These are phyloP conservation scores for Echinarachnius parma DNA, from an alignment of 53 echinoderm and acorn worm genomes.

Conservation along the genomic window DNA sequence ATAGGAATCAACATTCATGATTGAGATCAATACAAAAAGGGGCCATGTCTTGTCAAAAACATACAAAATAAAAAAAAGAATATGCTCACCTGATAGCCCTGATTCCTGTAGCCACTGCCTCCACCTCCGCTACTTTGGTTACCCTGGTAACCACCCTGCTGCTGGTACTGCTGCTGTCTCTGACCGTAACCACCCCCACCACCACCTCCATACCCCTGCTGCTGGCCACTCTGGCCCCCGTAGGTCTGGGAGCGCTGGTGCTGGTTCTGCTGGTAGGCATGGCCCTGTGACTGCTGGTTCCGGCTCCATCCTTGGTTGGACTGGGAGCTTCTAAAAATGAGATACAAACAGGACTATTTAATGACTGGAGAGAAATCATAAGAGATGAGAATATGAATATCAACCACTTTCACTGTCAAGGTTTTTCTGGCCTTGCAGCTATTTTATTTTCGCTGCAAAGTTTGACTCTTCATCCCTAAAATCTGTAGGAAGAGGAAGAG, in stretches of 20 bases:
- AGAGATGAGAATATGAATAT: no score
- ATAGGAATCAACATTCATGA: no score
- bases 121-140: conserved; percentile 2
- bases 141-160: conserved; percentile 10
- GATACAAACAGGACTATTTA: not conserved
- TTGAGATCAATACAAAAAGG: no score
- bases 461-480: no score
- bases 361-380: not conserved
- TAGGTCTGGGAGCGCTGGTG: conserved; percentile 53
- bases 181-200: not conserved
- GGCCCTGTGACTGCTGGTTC: conserved; percentile 58
- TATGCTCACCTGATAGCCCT: conserved; percentile 24
- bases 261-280: conserved; percentile 75
- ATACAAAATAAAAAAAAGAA: not conserved
- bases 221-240: conserved; percentile 36
- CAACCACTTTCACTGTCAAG: no score
- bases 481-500: no score
- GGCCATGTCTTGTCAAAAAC: not conserved
- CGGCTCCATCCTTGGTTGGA: conserved; percentile 58
- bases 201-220: conserved; percentile 30
- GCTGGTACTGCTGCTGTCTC: conserved; percentile 20
- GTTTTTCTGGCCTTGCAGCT: no score
- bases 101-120: conserved; percentile 18
- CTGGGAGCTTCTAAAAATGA: not conserved
- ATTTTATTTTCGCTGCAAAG: no score